Conservation (phyloP, 2,888 invertebrate genomes). For the Exephanes ischioxanthus region DNA sequence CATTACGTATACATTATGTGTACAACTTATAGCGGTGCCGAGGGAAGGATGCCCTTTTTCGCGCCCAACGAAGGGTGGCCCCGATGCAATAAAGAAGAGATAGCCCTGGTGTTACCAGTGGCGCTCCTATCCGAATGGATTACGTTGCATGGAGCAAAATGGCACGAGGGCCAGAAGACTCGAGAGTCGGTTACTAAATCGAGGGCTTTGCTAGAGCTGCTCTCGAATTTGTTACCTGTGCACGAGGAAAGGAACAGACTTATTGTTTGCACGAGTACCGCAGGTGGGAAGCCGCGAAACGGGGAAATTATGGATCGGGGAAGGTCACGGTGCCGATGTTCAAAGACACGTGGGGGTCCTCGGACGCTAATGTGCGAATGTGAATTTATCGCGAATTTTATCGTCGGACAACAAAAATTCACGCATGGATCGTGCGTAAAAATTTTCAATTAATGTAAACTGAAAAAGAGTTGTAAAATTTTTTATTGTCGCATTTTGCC, state of each 20-base stretch:
- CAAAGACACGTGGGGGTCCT: too few species aligned
- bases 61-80: slow-evolving; percentile 34
- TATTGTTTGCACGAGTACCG: neutral
- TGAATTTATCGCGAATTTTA: too few species aligned
- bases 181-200: neutral
- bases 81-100: slow-evolving; percentile 52
- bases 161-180: slow-evolving; percentile 3
- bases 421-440: too few species aligned
- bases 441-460: too few species aligned
- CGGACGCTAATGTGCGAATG: too few species aligned
- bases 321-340: neutral
- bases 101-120: slow-evolving; percentile 37
- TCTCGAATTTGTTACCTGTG: slow-evolving; percentile 6
- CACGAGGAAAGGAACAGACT: neutral
- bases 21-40: neutral
- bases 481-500: too few species aligned
- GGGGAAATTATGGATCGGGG: neutral
- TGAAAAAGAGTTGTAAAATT: too few species aligned
- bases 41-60: slow-evolving; percentile 10
- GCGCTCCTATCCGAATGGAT: slow-evolving; percentile 54
- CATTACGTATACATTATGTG: neutral
- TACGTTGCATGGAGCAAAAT: slow-evolving; percentile 53
- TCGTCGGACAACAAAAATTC: too few species aligned
- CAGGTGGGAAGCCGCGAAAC: neutral
- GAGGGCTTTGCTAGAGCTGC: neutral